phyloP scores from a whole-genome alignment of 2,888 invertebrate genomes.

The Hirtodrosophila histrioides region DNA sequence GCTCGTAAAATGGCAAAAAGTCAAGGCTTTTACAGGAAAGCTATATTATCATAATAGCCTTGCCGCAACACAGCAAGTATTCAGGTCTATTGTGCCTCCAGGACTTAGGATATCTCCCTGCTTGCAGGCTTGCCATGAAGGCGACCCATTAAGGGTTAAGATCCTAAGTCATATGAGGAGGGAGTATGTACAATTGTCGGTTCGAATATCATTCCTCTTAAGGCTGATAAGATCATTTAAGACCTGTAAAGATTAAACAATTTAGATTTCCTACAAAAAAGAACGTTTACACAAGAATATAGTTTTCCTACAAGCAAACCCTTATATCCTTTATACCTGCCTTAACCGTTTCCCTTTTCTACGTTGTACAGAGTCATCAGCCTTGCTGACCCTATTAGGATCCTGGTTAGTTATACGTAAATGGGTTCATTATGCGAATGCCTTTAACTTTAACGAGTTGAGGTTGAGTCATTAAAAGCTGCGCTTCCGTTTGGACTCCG shows the following conservation, averaged over 20 bases:
- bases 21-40: constrained; percentile 6
- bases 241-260: too few species aligned
- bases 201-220: too few species aligned
- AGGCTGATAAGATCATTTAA: too few species aligned
- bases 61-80: too few species aligned
- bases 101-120: too few species aligned
- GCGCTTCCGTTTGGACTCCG: constrained; percentile 43
- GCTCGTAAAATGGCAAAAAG: constrained; percentile 27
- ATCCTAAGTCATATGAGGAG: too few species aligned
- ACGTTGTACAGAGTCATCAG: constrained; percentile 19
- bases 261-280: too few species aligned
- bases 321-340: background rate
- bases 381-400: constrained; percentile 49
- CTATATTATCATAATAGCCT: background rate
- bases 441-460: constrained; percentile 71
- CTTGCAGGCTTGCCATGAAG: too few species aligned
- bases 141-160: too few species aligned
- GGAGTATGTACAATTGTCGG: too few species aligned
- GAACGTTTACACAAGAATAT: too few species aligned
- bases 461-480: constrained; percentile 73
- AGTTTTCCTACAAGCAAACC: background rate
- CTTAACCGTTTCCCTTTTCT: background rate
- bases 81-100: too few species aligned
- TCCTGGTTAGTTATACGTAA: constrained; percentile 29
- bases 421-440: constrained; percentile 75